Evolutionary conservation across 1,140 invertebrate species (phyloP).

Genomic region (Zaprionus africanus): DNA sequence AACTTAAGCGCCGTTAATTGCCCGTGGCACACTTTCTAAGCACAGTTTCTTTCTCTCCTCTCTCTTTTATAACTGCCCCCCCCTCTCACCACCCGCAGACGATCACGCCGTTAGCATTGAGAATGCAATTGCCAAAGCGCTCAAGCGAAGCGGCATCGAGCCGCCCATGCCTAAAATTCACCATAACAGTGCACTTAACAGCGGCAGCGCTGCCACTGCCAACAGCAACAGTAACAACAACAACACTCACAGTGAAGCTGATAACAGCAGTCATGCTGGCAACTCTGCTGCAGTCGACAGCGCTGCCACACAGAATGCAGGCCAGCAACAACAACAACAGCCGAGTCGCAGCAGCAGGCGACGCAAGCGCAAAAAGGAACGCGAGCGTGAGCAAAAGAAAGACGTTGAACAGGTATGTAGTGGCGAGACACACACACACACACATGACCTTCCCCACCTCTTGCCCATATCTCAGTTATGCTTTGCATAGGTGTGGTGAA

Average conservation of each 20-base stretch:
- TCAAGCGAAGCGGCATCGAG: slow-evolving; percentile 86
- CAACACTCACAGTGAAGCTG: slow-evolving; percentile 13
- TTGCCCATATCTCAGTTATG: background rate
- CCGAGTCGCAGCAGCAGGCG: slow-evolving; percentile 80
- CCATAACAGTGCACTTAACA: slow-evolving; percentile 7
- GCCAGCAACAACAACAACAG: slow-evolving; percentile 13
- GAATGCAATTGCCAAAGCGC: slow-evolving; percentile 89
- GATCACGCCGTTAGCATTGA: slow-evolving; percentile 91
- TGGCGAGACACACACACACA: background rate
- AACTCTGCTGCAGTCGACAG: background rate
- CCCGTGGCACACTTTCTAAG: slow-evolving; percentile 1
- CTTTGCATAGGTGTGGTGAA: no score
- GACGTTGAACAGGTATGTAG: slow-evolving; percentile 62
- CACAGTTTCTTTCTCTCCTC: background rate
- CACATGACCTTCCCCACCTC: background rate
- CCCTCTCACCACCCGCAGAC: slow-evolving; percentile 84
- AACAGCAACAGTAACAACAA: slow-evolving; percentile 4
- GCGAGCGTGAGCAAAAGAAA: slow-evolving; percentile 79
- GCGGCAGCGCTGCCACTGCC: slow-evolving; percentile 5
- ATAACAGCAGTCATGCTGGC: background rate
- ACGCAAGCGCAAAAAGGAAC: slow-evolving; percentile 84
- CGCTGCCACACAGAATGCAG: slow-evolving; percentile 8
- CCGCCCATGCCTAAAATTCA: slow-evolving; percentile 80
- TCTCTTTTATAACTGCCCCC: background rate
- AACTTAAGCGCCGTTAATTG: background rate